A percentile compares a stretch with the other conserved stretches of the same genome.
These are phyloP conservation scores for Plectrocnemia conspersa DNA, from an alignment of 1,140 invertebrate species.

Conservation along the genomic window DNA sequence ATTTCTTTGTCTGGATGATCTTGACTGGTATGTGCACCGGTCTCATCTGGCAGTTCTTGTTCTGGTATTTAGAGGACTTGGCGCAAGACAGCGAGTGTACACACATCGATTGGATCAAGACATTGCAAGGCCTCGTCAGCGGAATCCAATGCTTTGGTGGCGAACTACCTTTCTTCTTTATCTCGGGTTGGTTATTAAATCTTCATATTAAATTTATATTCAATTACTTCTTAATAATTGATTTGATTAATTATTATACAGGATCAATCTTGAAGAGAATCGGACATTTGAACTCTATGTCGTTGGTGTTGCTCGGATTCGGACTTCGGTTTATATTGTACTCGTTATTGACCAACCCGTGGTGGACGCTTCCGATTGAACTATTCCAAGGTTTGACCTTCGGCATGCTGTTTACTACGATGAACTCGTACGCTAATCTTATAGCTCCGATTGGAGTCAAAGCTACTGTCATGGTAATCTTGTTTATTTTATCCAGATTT, in stretches of 20 bases:
- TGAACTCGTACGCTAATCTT: slow-evolving; percentile 83
- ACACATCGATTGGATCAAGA: slow-evolving; percentile 61
- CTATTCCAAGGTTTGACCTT: slow-evolving; percentile 82
- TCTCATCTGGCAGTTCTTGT: slow-evolving; percentile 83
- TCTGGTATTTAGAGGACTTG: slow-evolving; percentile 75
- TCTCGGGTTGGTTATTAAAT: slow-evolving; percentile 55
- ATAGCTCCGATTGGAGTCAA: slow-evolving; percentile 81
- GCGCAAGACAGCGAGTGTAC: slow-evolving; percentile 46
- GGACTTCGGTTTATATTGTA: slow-evolving; percentile 76
- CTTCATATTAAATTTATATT: not conserved
- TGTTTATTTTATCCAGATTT: slow-evolving; percentile 1
- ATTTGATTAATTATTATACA: slow-evolving; percentile 34
- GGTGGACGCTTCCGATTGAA: slow-evolving; percentile 80
- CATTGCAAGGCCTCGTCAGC: slow-evolving; percentile 73
- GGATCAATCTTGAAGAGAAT: slow-evolving; percentile 75
- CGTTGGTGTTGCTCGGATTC: slow-evolving; percentile 71
- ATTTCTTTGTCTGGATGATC: slow-evolving; percentile 75
- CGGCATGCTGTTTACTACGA: slow-evolving; percentile 83
- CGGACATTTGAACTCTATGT: slow-evolving; percentile 79
- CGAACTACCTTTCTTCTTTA: slow-evolving; percentile 85
- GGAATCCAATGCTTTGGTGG: slow-evolving; percentile 79
- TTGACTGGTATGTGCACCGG: slow-evolving; percentile 79
- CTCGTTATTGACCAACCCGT: slow-evolving; percentile 72
- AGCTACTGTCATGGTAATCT: slow-evolving; percentile 75
- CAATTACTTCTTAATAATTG: not conserved